Evolutionary conservation across 2,888 invertebrate genomes (phyloP), one percentile per base, ranked within the genome.

Genomic region (Antitype chi): DNA sequence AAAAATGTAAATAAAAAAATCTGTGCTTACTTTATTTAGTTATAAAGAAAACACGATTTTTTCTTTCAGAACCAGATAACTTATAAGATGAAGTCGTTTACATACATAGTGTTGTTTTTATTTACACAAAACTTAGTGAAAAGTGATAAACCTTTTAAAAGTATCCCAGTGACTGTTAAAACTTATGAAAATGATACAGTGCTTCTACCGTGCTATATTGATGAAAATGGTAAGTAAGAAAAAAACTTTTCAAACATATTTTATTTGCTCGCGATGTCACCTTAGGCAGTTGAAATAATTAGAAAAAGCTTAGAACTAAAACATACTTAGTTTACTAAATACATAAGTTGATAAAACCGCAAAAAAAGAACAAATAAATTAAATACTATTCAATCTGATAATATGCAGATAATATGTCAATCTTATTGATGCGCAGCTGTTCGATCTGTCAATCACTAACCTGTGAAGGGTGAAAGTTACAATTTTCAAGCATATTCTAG

Each of bases 171-270:
- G 8, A 97, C 97, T 6, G 98, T 98, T 64, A 98, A 98, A 93
- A 97, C 98, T 7, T 97, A 97, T 83, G 98, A 98, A 92, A 98
- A 98, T 89, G 98, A 98, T 85, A 98, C 98, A 0, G 98, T 98
- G 0, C 91, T 98, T 43, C 94, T 99, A 80, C 98, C 98, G 0
- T 99, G 98, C 92, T 97, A 98, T 92, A 96, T 98, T 84, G 97
- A 98, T 88, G 97, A 94, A 5, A 83, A 90, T 74, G 96, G 98
- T 97, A 97, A 97, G 49, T 64, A 75, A 55, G 28, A 59, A 28
- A 4, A 17, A 60, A 59, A 0, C 2, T 8, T 57, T 57, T 57
- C 17, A 17, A 17, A 57, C 7, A 6, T 57, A 57, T 15, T 6
- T 2, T 2, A 28, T 59, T 59, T 28, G 3, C 7, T 17, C 9